A percentile compares a stretch with the other conserved stretches of the same genome.
Evolutionary conservation across 2,113 vertebrate species (phyloP).

Genomic region (western clawed frog (Xenopus tropicalis)): UCB_Xtro_10.0 CM004443.2:38594001-38594500

Average conservation of each 20-base stretch:
- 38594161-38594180: conserved; percentile 81
- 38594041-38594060: conserved; percentile 47
- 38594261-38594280: background rate
- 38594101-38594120: conserved; percentile 92
- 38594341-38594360: too few relatives aligned
- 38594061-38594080: conserved; percentile 75
- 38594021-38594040: conserved; percentile 78
- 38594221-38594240: background rate
- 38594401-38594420: too few relatives aligned
- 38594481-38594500: too few relatives aligned
- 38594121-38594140: conserved; percentile 88
- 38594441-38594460: background rate
- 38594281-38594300: too few relatives aligned
- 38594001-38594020: conserved; percentile 74
- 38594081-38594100: conserved; percentile 87
- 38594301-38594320: too few relatives aligned
- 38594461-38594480: background rate
- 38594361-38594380: too few relatives aligned
- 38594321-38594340: too few relatives aligned
- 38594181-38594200: conserved; percentile 52
- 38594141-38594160: conserved; percentile 87
- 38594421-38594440: background rate
- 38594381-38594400: too few relatives aligned
- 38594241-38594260: background rate
- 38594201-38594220: conserved; percentile 38